Evolutionary conservation across 1,140 invertebrate genomes (phyloP), one percentile per base, ranked within the genome.

Genomic region (Meloidogyne chitwoodi): DNA sequence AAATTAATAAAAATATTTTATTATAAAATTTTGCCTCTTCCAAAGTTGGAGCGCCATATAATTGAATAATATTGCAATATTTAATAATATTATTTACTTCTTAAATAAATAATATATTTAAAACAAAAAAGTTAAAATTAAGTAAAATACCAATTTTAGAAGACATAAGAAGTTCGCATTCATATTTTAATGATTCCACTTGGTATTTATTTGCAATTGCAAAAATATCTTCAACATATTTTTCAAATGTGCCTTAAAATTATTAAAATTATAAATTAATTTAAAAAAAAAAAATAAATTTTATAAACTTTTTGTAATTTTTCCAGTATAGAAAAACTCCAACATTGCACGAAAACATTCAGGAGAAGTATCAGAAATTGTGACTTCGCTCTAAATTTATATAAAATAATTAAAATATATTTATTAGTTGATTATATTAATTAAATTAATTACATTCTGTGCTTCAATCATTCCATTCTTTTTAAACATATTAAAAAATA

Each of bases 221-320:
- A 56, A 56, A 22, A 56, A 56, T 56, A 56, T 56, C 48, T n/a
- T 56, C 48, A 56, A 56, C 48, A 56, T n/a, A n/a, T n/a, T 56
- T 56, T n/a, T 56, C 48, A 19, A 56, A n/a, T 76, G 65, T 56
- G 26, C 41, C 56, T 74, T 31, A n/a, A n/a, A n/a, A n/a, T 77
- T 69, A 38, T 44, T 48, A 19, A 48, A 19, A 19, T 48, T n/a
- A n/a, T n/a, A 56, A 56, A 22, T 56, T n/a, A 56, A 56, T n/a
- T 41, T 34, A 14, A 41, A 41, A 41, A 41, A 0, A 14, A 41
- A n/a, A n/a, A 48, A n/a, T n/a, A n/a, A 3, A 16, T 48, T 48
- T n/a, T n/a, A n/a, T 6, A 56, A 56, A 56, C 48, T n/a, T 56
- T 56, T 56, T 0, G 2, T 56, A 56, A 56, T 56, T n/a, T n/a